A percentile compares a stretch with the other conserved stretches of the same genome.
Conservation (phyloP, 2,113 vertebrate genomes). For the Antidorcas marsupialis region DNA sequence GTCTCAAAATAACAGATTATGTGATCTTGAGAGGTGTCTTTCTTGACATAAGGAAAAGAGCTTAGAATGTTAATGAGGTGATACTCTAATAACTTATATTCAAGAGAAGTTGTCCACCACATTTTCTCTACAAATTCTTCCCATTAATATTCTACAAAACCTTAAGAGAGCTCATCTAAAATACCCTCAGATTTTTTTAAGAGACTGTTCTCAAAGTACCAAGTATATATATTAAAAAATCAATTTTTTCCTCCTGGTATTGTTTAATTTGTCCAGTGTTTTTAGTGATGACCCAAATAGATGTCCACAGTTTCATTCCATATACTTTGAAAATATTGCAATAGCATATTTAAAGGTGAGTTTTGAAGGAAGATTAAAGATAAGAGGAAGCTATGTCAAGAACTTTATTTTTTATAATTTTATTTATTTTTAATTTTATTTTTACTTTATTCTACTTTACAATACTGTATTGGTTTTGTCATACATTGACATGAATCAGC, state of each 20-base stretch:
- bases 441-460: no score
- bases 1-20: slow-evolving; percentile 54
- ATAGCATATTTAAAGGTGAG: neutral
- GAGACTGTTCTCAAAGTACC: neutral
- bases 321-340: neutral
- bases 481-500: no score
- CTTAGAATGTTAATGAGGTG: slow-evolving; percentile 16
- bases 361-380: neutral
- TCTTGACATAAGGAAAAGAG: slow-evolving; percentile 2
- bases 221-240: neutral
- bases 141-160: neutral
- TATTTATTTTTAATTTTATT: no score
- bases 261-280: slow-evolving; percentile 1
- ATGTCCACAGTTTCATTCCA: neutral
- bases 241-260: neutral
- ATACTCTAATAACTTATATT: slow-evolving; percentile 6
- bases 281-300: neutral
- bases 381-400: neutral
- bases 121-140: neutral
- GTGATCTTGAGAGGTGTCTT: slow-evolving; percentile 44
- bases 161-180: neutral
- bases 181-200: neutral
- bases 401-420: neutral
- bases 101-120: neutral
- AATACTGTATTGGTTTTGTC: no score